phyloP scores from a whole-genome alignment of 1,140 invertebrate species.

The Drosophila orosa region DNA sequence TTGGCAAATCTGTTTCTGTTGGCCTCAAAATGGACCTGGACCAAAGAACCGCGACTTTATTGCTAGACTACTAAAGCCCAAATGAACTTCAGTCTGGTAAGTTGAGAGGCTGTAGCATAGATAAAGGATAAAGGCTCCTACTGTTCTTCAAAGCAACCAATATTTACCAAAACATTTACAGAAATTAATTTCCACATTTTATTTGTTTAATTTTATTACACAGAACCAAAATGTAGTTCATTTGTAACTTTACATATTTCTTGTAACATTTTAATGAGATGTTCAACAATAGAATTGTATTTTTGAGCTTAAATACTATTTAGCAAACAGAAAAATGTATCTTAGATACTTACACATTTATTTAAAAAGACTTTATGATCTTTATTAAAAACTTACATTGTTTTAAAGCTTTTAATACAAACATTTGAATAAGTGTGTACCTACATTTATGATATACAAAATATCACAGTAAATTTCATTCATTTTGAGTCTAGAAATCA shows the following conservation, averaged over 20 bases:
- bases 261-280: neutral
- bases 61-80: neutral
- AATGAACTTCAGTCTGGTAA: neutral
- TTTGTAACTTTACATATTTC: neutral
- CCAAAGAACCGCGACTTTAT: slow-evolving; percentile 11
- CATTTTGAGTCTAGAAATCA: neutral
- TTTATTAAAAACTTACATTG: no score
- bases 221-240: neutral
- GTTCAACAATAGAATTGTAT: neutral
- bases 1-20: slow-evolving; percentile 19
- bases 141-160: slow-evolving; percentile 13
- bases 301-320: neutral
- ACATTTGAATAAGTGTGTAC: no score
- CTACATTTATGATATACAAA: no score
- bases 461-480: no score
- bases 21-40: neutral
- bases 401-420: no score
- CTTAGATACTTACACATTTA: no score
- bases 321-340: no score
- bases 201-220: slow-evolving; percentile 4
- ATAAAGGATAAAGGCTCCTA: slow-evolving; percentile 1
- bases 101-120: neutral
- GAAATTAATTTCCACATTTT: slow-evolving; percentile 2
- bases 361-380: no score
- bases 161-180: slow-evolving; percentile 3